phyloP scores from a whole-genome alignment of 2,888 invertebrate species.

The Toxonevra muliebris region DNA sequence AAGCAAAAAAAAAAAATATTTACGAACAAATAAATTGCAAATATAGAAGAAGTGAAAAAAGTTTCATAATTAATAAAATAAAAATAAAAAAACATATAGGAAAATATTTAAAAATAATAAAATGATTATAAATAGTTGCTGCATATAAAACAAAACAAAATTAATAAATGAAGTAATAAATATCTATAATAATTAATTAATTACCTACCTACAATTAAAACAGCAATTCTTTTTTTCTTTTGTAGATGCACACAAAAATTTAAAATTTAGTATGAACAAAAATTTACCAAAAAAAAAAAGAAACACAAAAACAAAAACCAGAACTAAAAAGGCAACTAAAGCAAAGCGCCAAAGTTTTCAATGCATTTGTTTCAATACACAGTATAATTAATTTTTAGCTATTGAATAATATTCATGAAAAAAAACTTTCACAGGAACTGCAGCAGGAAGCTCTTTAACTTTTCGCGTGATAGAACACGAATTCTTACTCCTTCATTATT shows the following conservation, averaged over 20 bases:
- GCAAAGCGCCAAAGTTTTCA: constrained; percentile 23
- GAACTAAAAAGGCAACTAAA: background rate
- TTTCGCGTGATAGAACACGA: too few species aligned
- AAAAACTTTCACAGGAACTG: too few species aligned
- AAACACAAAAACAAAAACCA: background rate
- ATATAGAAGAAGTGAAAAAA: constrained; percentile 36
- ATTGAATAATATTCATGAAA: too few species aligned
- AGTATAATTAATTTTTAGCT: too few species aligned
- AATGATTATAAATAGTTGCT: constrained; percentile 41
- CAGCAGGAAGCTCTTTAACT: too few species aligned
- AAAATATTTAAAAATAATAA: constrained; percentile 25
- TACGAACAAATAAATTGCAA: constrained; percentile 32
- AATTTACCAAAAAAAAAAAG: constrained; percentile 1
- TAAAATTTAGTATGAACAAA: constrained; percentile 13
- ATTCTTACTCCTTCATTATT: too few species aligned
- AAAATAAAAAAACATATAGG: constrained; percentile 1
- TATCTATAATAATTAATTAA: constrained; percentile 39
- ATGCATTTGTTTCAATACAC: constrained; percentile 25
- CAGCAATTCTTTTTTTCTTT: constrained; percentile 14
- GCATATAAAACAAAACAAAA: constrained; percentile 44
- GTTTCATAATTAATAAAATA: constrained; percentile 14
- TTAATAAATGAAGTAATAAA: constrained; percentile 42
- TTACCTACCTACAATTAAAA: constrained; percentile 28
- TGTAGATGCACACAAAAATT: constrained; percentile 27
- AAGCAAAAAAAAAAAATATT: constrained; percentile 18